These are phyloP conservation scores for Aelia acuminata DNA, from an alignment of 2,888 invertebrate genomes.

Conservation along the genomic window DNA sequence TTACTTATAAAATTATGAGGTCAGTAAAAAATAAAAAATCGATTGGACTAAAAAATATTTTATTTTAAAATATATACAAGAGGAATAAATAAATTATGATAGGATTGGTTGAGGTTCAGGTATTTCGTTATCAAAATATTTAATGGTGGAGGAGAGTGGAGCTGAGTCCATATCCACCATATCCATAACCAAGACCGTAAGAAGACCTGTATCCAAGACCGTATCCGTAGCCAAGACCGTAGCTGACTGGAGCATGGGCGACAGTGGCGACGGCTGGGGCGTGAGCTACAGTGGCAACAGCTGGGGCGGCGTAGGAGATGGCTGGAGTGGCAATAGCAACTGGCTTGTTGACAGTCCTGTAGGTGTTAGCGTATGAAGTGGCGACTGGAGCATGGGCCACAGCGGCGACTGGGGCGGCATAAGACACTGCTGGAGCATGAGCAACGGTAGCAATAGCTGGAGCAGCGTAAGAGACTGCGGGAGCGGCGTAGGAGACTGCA, in stretches of 20 bases:
- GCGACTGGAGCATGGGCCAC: constrained; percentile 68
- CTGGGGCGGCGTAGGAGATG: constrained; percentile 58
- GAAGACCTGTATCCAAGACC: constrained; percentile 15
- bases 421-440: constrained; percentile 61
- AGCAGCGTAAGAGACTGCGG: constrained; percentile 66
- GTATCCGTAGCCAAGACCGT: background rate
- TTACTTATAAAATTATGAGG: too few species aligned
- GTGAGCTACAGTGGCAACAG: constrained; percentile 17
- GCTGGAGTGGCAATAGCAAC: background rate
- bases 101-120: background rate
- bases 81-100: background rate
- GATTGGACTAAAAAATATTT: background rate
- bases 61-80: constrained; percentile 32
- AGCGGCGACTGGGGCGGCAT: constrained; percentile 55
- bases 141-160: constrained; percentile 52
- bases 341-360: constrained; percentile 70
- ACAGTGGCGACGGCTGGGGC: constrained; percentile 67
- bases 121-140: background rate
- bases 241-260: constrained; percentile 68
- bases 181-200: constrained; percentile 47
- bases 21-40: too few species aligned
- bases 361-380: constrained; percentile 77
- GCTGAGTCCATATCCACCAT: constrained; percentile 47
- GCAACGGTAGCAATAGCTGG: constrained; percentile 67
- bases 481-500: constrained; percentile 7